Conservation (phyloP, 2,888 invertebrate genomes). For the Tetranychus truncatus region DNA sequence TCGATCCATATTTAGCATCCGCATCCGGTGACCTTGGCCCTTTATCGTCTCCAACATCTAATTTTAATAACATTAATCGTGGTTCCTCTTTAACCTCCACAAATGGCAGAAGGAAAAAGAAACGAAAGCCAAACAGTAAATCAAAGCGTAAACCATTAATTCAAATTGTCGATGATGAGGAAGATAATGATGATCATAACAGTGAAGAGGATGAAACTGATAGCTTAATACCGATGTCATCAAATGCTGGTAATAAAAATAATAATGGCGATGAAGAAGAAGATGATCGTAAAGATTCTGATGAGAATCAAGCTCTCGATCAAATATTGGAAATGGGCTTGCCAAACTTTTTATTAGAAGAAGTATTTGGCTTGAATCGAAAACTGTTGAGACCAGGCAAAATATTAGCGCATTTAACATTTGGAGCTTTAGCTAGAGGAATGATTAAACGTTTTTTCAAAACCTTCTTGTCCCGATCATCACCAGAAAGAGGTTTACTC, state of each 20-base stretch:
- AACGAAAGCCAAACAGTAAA: background rate
- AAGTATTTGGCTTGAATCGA: background rate
- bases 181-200: slow-evolving; percentile 1
- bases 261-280: background rate
- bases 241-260: background rate
- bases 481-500: background rate
- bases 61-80: background rate
- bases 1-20: background rate
- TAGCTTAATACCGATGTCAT: background rate
- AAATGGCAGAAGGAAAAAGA: background rate
- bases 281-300: background rate
- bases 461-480: background rate
- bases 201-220: background rate
- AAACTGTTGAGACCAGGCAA: background rate
- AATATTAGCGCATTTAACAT: background rate
- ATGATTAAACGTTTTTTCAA: slow-evolving; percentile 2
- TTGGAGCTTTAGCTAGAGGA: background rate
- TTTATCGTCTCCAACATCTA: background rate
- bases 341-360: background rate
- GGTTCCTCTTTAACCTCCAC: background rate
- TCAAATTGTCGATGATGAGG: slow-evolving; percentile 6
- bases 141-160: background rate
- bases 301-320: background rate
- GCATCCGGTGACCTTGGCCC: background rate
- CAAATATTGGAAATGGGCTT: slow-evolving; percentile 1